Evolutionary conservation across 2,113 vertebrate genomes (phyloP).

Genomic region (Rissa tridactyla): DNA sequence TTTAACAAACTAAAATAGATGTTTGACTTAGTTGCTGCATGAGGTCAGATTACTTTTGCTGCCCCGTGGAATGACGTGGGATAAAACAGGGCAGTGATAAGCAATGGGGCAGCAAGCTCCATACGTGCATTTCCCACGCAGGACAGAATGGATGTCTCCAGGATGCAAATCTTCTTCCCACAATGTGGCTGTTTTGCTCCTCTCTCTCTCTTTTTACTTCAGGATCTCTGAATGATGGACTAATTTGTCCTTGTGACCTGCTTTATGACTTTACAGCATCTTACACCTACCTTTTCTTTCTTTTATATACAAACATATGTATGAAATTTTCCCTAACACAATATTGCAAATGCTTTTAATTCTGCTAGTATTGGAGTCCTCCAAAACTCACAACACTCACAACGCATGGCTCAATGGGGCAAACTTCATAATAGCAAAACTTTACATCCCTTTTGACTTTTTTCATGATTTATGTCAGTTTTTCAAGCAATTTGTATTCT

Average conservation of each 20-base stretch:
- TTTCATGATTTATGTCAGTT: not conserved
- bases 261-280: not conserved
- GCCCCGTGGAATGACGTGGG: not conserved
- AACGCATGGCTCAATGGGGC: not conserved
- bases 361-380: not conserved
- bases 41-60: not conserved
- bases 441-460: not conserved
- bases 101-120: not conserved
- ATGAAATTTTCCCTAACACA: not conserved
- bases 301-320: not conserved
- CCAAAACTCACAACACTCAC: not conserved
- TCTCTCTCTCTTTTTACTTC: not conserved
- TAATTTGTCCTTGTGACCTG: not conserved
- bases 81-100: not conserved
- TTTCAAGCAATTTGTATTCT: not conserved
- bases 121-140: accelerated
- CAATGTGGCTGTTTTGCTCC: not conserved
- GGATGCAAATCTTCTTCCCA: not conserved
- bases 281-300: not conserved
- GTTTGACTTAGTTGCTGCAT: not conserved
- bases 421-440: not conserved
- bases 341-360: not conserved
- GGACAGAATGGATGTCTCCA: not conserved
- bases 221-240: not conserved
- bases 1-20: not conserved